These are phyloP conservation scores for Poecilia wingei DNA, from an alignment of 2,797 vertebrate species.

Conservation along the genomic window DNA sequence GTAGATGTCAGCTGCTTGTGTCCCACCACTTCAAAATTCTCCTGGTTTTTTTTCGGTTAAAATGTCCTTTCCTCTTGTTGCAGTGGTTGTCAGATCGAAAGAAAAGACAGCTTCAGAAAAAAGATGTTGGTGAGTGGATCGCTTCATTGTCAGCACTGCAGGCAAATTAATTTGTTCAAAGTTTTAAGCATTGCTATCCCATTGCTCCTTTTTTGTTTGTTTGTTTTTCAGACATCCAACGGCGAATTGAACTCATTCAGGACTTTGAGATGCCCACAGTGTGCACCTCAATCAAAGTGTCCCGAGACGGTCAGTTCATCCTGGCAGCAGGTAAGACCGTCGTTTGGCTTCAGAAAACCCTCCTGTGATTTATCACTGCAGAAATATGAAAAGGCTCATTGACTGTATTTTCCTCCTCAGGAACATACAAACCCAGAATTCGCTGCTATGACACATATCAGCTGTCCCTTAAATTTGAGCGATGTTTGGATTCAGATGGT, in stretches of 20 bases:
- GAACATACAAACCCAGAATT: conserved; percentile 95
- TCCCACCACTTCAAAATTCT: background rate
- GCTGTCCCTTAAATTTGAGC: conserved; percentile 96
- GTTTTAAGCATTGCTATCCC: background rate
- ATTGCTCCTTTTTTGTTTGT: background rate
- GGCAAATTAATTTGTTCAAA: rapidly evolving
- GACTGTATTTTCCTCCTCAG: conserved; percentile 63
- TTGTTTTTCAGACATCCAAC: conserved; percentile 84
- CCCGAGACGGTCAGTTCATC: conserved; percentile 94
- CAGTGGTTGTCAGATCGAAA: conserved; percentile 97
- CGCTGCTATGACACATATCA: conserved; percentile 96
- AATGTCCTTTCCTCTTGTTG: conserved; percentile 1
- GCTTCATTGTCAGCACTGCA: background rate
- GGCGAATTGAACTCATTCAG: conserved; percentile 97
- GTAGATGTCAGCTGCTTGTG: background rate
- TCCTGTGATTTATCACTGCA: background rate
- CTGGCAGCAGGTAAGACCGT: conserved; percentile 87
- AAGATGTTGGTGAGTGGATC: conserved; percentile 90
- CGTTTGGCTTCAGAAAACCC: background rate
- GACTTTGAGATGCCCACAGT: conserved; percentile 99
- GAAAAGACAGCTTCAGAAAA: conserved; percentile 94
- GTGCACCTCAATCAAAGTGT: conserved; percentile 92
- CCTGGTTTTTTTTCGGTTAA: background rate
- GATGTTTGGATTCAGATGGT: conserved; percentile 96
- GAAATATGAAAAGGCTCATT: background rate